phyloP scores from a whole-genome alignment of 1,140 invertebrate species.

The Leptinotarsa defecta region DNA sequence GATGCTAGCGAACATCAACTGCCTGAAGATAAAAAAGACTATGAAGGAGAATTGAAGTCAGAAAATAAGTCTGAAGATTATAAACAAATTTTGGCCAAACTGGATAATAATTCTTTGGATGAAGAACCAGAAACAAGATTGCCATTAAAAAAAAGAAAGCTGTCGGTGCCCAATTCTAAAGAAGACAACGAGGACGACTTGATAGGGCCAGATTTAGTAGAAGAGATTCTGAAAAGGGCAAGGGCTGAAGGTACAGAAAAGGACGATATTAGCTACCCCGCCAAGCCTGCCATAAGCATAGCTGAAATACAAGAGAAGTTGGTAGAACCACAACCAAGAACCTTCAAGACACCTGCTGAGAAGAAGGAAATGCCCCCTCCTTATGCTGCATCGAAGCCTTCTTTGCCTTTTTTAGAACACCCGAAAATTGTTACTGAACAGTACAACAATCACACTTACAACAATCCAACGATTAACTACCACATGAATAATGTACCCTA shows the following conservation, averaged over 20 bases:
- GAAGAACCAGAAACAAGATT: constrained; percentile 37
- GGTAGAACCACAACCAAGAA: constrained; percentile 17
- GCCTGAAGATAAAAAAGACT: background rate
- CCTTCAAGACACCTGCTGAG: constrained; percentile 44
- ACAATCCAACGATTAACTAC: constrained; percentile 47
- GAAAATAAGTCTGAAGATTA: background rate
- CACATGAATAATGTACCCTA: constrained; percentile 46
- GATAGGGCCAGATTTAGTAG: constrained; percentile 15
- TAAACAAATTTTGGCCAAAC: constrained; percentile 1
- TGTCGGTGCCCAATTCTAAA: constrained; percentile 33
- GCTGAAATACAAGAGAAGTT: constrained; percentile 42
- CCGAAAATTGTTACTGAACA: constrained; percentile 40
- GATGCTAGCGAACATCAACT: background rate
- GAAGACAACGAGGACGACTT: constrained; percentile 16
- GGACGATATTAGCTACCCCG: constrained; percentile 46
- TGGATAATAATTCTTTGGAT: constrained; percentile 29
- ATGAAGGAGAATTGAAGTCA: background rate
- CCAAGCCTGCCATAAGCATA: constrained; percentile 46
- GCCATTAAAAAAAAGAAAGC: constrained; percentile 47
- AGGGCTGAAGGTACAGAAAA: constrained; percentile 27
- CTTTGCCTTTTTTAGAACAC: background rate
- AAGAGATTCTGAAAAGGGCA: constrained; percentile 28
- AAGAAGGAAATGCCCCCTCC: constrained; percentile 41
- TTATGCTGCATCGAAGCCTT: constrained; percentile 22
- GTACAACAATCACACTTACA: constrained; percentile 47